Evolutionary conservation across 2,113 vertebrate genomes (phyloP).

Genomic region (Cheilinus undulatus): DNA sequence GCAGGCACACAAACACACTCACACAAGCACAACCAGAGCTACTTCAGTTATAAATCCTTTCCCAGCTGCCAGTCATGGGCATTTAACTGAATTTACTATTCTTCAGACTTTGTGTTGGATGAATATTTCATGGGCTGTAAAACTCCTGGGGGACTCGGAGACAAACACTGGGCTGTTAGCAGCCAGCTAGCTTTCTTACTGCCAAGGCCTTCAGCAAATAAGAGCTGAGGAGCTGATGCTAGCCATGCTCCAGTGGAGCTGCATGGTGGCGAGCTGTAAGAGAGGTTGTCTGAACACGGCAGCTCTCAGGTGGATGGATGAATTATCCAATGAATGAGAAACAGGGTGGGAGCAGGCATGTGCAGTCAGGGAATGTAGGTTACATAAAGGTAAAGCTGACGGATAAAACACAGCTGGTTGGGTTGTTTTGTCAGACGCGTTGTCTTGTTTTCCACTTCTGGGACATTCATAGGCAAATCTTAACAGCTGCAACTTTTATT

Average conservation of each 20-base stretch:
- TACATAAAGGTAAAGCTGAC: slow-evolving; percentile 20
- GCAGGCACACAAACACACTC: background rate
- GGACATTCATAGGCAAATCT: background rate
- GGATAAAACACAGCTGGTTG: background rate
- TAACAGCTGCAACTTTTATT: slow-evolving; percentile 1
- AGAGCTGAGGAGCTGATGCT: slow-evolving; percentile 33
- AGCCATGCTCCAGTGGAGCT: slow-evolving; percentile 40
- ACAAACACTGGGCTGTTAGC: slow-evolving; percentile 48
- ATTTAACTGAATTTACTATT: slow-evolving; percentile 41
- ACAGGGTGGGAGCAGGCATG: slow-evolving; percentile 15
- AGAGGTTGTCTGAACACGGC: slow-evolving; percentile 6
- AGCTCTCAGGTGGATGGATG: slow-evolving; percentile 53
- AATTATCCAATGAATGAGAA: slow-evolving; percentile 39
- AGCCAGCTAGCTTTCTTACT: slow-evolving; percentile 25
- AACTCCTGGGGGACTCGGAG: slow-evolving; percentile 4
- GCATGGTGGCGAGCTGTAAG: slow-evolving; percentile 35
- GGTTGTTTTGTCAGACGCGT: background rate
- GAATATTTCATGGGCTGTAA: slow-evolving; percentile 67
- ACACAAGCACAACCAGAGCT: slow-evolving; percentile 4
- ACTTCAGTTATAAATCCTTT: background rate
- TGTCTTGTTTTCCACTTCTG: slow-evolving; percentile 6
- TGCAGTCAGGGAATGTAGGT: slow-evolving; percentile 23
- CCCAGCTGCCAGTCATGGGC: slow-evolving; percentile 19
- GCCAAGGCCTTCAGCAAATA: slow-evolving; percentile 51
- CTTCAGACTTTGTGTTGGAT: slow-evolving; percentile 46